Evolutionary conservation across 1,140 invertebrate species (phyloP), one percentile per base, ranked within the genome.

Genomic region (Aphelinus certus): DNA sequence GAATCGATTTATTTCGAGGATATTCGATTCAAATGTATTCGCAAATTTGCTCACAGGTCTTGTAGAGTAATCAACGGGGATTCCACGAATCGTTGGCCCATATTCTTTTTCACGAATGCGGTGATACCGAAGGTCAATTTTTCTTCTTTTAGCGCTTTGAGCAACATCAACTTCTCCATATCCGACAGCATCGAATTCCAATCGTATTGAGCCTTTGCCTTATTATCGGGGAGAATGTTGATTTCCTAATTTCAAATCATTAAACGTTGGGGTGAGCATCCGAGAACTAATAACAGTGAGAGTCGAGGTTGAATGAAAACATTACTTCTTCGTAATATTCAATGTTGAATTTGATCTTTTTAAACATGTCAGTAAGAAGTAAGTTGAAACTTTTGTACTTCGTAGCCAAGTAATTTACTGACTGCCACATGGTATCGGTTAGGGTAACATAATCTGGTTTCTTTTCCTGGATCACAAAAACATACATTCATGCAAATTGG

Each of bases 81-180:
- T 85, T 96, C 95, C 6, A 96, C 91, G 84, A 96, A 97, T 63
- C 90, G 87, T 69, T 91, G 86, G 0, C 95, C 95, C 2, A 96
- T 89, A 76, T 94, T 94, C 6, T 87, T 88, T 76, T 91, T 90
- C 0, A 97, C 93, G 84, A 94, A 97, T 75, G 94, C 91, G 1
- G 92, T 93, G 9, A 95, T 91, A 2, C 92, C 93, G 81, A 94
- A 93, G 3, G 95, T 91, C 7, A 96, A 87, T 83, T 95, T 95
- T 81, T 97, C 95, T 82, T 95, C 94, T 77, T 93, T 92, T 26
- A 97, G 84, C 67, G 91, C 90, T 81, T 94, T 93, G 1, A 97
- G 83, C 10, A 97, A 82, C 88, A 97, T 91, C 60, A 98, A 86
- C 82, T 94, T 95, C 80, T 96, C 93, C 84, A 97, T 96, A 58